Evolutionary conservation across 2,888 invertebrate species (phyloP).

Genomic region (Ophion ventricosus): DNA sequence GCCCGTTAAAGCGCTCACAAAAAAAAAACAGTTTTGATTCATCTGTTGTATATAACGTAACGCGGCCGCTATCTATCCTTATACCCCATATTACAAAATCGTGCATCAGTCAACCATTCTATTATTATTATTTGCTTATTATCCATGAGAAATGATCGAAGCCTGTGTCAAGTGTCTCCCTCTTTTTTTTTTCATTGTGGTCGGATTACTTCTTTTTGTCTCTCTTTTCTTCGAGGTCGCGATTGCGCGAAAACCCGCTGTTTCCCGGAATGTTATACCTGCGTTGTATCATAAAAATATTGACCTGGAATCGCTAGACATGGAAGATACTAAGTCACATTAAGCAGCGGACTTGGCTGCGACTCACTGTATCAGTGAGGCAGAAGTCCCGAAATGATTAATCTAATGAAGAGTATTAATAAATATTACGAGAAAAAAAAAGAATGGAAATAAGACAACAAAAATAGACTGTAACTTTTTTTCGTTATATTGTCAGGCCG

Average conservation of each 20-base stretch:
- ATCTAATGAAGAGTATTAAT: constrained; percentile 80
- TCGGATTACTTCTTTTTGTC: background rate
- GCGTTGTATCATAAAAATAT: constrained; percentile 70
- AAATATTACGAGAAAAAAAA: constrained; percentile 69
- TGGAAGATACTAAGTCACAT: constrained; percentile 75
- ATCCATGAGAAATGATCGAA: constrained; percentile 42
- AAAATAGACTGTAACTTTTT: constrained; percentile 55
- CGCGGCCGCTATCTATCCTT: constrained; percentile 45
- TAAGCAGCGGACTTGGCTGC: constrained; percentile 71
- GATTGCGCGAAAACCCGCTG: constrained; percentile 44
- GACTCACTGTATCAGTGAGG: constrained; percentile 83
- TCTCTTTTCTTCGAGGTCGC: constrained; percentile 26
- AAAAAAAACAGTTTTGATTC: constrained; percentile 15
- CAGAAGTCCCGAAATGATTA: constrained; percentile 75
- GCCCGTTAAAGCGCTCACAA: background rate
- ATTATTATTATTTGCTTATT: constrained; percentile 46
- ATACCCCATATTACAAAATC: constrained; percentile 61
- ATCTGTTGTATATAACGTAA: constrained; percentile 62
- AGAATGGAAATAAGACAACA: constrained; percentile 66
- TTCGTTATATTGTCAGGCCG: constrained; percentile 44
- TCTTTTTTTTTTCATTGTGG: background rate
- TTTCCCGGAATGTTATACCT: constrained; percentile 71
- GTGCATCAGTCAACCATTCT: constrained; percentile 69
- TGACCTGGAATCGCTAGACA: constrained; percentile 74
- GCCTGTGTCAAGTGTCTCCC: constrained; percentile 25